A percentile compares a stretch with the other conserved stretches of the same genome.
Evolutionary conservation across 2,888 invertebrate species (phyloP).

Genomic region (Lottia scabra): DNA sequence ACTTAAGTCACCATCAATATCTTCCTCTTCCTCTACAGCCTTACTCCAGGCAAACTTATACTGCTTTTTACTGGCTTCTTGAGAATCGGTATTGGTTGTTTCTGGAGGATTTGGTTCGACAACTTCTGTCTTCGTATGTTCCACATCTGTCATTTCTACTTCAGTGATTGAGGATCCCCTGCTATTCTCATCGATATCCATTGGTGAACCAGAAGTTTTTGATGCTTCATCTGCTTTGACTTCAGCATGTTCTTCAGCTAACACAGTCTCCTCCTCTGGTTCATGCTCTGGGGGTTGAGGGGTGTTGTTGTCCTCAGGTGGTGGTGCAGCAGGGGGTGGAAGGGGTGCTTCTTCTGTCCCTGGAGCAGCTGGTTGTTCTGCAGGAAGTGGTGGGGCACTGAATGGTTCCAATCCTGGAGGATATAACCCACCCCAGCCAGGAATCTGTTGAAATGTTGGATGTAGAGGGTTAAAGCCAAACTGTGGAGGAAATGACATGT

Average conservation of each 20-base stretch:
- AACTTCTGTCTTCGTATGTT: background rate
- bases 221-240: background rate
- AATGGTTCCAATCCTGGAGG: slow-evolving; percentile 7
- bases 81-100: slow-evolving; percentile 11
- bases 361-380: slow-evolving; percentile 8
- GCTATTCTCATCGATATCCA: background rate
- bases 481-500: background rate
- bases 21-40: slow-evolving; percentile 36
- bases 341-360: slow-evolving; percentile 11
- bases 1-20: slow-evolving; percentile 65
- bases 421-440: slow-evolving; percentile 3
- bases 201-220: background rate
- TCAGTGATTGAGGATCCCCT: background rate
- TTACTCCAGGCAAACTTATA: slow-evolving; percentile 65
- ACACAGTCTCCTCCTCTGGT: slow-evolving; percentile 12
- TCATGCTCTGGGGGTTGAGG: slow-evolving; percentile 27
- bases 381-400: background rate
- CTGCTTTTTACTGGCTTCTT: slow-evolving; percentile 30
- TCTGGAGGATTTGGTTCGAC: slow-evolving; percentile 3
- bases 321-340: slow-evolving; percentile 28
- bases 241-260: slow-evolving; percentile 14
- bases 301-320: slow-evolving; percentile 26
- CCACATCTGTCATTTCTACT: background rate
- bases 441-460: slow-evolving; percentile 1
- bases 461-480: slow-evolving; percentile 1